Percentiles rank a stretch among this genome's conserved stretches.
Evolutionary conservation across 2,888 invertebrate genomes (phyloP).

Genomic region (Sinohyriopsis cumingii): DNA sequence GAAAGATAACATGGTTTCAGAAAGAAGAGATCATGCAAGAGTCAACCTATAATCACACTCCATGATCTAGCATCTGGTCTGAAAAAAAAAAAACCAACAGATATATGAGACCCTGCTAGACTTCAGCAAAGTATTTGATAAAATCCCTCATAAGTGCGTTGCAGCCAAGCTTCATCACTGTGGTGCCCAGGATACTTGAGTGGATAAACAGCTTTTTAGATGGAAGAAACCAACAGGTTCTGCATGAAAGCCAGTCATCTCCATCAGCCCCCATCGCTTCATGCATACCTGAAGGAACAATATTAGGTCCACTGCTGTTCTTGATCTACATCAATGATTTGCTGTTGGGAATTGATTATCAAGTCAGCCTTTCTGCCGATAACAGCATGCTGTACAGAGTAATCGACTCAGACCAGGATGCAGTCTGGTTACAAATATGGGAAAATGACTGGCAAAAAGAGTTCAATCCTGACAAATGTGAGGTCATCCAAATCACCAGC

Average conservation of each 20-base stretch:
- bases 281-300: slow-evolving; percentile 21
- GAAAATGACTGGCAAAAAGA: not conserved
- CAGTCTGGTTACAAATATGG: not conserved
- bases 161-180: slow-evolving; percentile 5
- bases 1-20: slow-evolving; percentile 28
- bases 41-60: slow-evolving; percentile 18
- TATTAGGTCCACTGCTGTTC: slow-evolving; percentile 24
- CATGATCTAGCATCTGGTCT: slow-evolving; percentile 12
- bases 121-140: slow-evolving; percentile 13
- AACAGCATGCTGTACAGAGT: slow-evolving; percentile 16
- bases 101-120: slow-evolving; percentile 24
- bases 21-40: slow-evolving; percentile 17
- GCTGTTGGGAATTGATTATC: slow-evolving; percentile 7
- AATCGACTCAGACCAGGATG: slow-evolving; percentile 7
- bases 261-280: slow-evolving; percentile 9
- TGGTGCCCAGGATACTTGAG: slow-evolving; percentile 5
- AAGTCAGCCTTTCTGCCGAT: slow-evolving; percentile 20
- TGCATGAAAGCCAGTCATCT: slow-evolving; percentile 12
- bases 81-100: slow-evolving; percentile 10
- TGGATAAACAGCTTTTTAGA: too few relatives aligned
- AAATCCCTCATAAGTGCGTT: slow-evolving; percentile 3
- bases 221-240: slow-evolving; percentile 13
- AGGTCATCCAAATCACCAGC: too few relatives aligned
- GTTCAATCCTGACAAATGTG: too few relatives aligned
- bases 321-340: slow-evolving; percentile 28